Evolutionary conservation across 2,113 vertebrate species (phyloP).

Genomic region (Python bivittatus): DNA sequence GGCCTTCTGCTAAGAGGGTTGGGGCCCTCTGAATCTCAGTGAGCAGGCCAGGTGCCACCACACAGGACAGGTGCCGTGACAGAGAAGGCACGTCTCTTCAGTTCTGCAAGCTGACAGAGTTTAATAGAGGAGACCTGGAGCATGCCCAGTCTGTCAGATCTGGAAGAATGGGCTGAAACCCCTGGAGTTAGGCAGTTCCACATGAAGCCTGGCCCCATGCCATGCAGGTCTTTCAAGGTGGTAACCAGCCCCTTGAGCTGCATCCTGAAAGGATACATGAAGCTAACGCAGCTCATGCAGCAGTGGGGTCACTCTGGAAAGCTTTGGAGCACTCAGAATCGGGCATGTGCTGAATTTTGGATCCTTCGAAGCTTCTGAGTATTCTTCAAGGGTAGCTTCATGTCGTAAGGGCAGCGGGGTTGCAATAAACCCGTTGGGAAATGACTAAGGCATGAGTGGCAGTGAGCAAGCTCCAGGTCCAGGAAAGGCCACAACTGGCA

Average conservation of each 20-base stretch:
- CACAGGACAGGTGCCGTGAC: background rate
- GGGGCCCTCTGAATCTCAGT: background rate
- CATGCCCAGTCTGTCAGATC: background rate
- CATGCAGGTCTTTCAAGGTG: background rate
- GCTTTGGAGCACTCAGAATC: background rate
- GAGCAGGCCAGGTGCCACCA: no score
- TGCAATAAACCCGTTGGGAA: background rate
- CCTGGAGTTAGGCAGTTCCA: background rate
- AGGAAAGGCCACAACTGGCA: background rate
- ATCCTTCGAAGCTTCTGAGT: background rate
- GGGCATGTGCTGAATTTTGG: background rate
- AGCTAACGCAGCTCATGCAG: background rate
- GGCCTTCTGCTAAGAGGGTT: background rate
- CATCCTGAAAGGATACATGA: background rate
- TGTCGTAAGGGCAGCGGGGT: background rate
- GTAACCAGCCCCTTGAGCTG: background rate
- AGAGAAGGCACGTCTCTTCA: background rate
- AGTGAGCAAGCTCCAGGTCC: background rate
- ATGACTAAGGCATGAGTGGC: background rate
- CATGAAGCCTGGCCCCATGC: background rate
- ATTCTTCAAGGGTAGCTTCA: background rate
- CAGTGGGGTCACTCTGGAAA: background rate
- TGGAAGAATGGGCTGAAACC: background rate
- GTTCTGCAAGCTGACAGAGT: background rate
- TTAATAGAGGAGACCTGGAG: background rate